A percentile compares a stretch with the other conserved stretches of the same genome.
Conservation (phyloP, 1,140 invertebrate species). For the Drosophila nannoptera region DNA sequence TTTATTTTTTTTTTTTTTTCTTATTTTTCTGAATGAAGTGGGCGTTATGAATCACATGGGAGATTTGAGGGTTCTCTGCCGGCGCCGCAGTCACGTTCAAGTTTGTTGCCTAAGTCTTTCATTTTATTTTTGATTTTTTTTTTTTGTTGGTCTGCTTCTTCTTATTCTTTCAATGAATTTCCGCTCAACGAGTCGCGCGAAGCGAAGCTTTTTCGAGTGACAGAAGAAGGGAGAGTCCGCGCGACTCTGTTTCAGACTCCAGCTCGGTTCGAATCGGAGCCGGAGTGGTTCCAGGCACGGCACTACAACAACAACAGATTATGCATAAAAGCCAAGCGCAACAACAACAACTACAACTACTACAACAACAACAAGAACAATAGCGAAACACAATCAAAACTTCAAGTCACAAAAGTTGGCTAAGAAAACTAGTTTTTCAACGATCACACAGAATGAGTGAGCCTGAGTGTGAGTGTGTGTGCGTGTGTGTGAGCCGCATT, state of each 20-base stretch:
- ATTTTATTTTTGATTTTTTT: slow-evolving; percentile 31
- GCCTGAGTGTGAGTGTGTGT: no score
- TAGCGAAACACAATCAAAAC: slow-evolving; percentile 65
- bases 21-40: slow-evolving; percentile 58
- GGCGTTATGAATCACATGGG: slow-evolving; percentile 68
- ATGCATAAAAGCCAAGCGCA: slow-evolving; percentile 44
- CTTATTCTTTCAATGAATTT: slow-evolving; percentile 63
- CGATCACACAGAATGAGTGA: slow-evolving; percentile 39
- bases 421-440: slow-evolving; percentile 71
- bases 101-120: slow-evolving; percentile 75
- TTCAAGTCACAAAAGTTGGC: slow-evolving; percentile 70
- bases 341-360: slow-evolving; percentile 25
- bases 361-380: slow-evolving; percentile 42
- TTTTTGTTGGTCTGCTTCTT: no score
- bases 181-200: slow-evolving; percentile 40
- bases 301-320: slow-evolving; percentile 62
- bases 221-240: no score
- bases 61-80: slow-evolving; percentile 9
- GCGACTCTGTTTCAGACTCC: neutral
- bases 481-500: slow-evolving; percentile 17
- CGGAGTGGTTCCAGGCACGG: neutral
- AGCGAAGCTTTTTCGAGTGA: slow-evolving; percentile 34
- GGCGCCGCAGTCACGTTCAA: slow-evolving; percentile 39
- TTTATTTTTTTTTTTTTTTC: slow-evolving; percentile 38
- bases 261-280: slow-evolving; percentile 28